phyloP scores from a whole-genome alignment of 2,888 invertebrate species.

The Myopa testacea region DNA sequence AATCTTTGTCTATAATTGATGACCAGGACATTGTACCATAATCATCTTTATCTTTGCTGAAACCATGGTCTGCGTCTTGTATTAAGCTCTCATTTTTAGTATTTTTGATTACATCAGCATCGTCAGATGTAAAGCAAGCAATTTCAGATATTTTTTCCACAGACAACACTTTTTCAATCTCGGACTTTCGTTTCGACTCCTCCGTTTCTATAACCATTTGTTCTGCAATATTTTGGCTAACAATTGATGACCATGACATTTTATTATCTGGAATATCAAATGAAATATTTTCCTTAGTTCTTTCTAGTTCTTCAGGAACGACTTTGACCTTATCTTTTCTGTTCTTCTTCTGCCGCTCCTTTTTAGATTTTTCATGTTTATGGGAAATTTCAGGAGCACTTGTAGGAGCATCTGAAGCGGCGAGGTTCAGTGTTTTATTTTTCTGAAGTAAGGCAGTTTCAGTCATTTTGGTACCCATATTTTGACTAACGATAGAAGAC shows the following conservation, averaged over 20 bases:
- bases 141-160: neutral
- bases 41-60: no score
- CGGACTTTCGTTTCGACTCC: neutral
- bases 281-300: neutral
- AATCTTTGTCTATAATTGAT: slow-evolving; percentile 36
- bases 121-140: neutral
- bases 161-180: neutral
- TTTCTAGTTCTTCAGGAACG: neutral
- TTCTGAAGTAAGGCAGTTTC: neutral
- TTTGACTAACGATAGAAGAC: slow-evolving; percentile 2
- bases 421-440: neutral
- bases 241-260: slow-evolving; percentile 36
- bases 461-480: neutral
- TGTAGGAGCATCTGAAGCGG: neutral
- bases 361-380: slow-evolving; percentile 29
- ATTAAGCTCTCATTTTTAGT: neutral
- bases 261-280: slow-evolving; percentile 3
- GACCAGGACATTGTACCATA: slow-evolving; percentile 36
- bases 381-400: slow-evolving; percentile 9
- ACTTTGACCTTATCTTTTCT: slow-evolving; percentile 24
- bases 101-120: neutral
- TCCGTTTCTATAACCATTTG: neutral
- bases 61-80: neutral
- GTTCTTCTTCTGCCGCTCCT: slow-evolving; percentile 39
- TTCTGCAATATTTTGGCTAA: slow-evolving; percentile 26